Conservation (phyloP, 2,113 vertebrate species). For the Bos taurus region ARS-UCD2.0 NC_037349.1:41493501-41494000, state of each 20-base stretch:
- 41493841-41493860: background rate
- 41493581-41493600: slow-evolving; percentile 49
- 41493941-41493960: background rate
- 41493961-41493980: background rate
- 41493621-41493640: slow-evolving; percentile 59
- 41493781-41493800: slow-evolving; percentile 12
- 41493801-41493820: background rate
- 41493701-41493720: slow-evolving; percentile 47
- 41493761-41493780: background rate
- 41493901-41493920: background rate
- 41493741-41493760: background rate
- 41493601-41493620: slow-evolving; percentile 71
- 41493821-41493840: background rate
- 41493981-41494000: background rate
- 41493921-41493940: background rate
- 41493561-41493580: slow-evolving; percentile 39
- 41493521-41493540: slow-evolving; percentile 68
- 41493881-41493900: background rate
- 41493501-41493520: slow-evolving; percentile 44
- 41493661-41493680: slow-evolving; percentile 19
- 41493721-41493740: slow-evolving; percentile 27
- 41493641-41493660: slow-evolving; percentile 63
- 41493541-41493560: slow-evolving; percentile 70
- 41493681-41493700: slow-evolving; percentile 53
- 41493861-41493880: background rate